Evolutionary conservation across 2,888 invertebrate genomes (phyloP), one percentile per base, ranked within the genome.

Genomic region (Atethmia centrago): DNA sequence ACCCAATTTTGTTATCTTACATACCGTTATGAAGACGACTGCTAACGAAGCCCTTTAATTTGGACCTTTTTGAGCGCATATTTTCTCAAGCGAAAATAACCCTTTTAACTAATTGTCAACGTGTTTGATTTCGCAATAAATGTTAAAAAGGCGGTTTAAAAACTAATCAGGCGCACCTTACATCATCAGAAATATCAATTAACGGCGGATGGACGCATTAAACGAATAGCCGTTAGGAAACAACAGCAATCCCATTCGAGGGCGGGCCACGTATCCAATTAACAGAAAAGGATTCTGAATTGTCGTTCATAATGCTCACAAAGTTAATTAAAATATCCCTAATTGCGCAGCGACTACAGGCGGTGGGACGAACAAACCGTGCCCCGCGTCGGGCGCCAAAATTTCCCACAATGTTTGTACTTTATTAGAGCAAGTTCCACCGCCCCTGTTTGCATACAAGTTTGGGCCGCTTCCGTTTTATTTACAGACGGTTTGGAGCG

Each of bases 321-420:
- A 92, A 94, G 93, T 94, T 94, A 94, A 95, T 95, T 93, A 93
- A 94, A 94, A 93, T 93, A 91, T 92, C 90, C 90, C 88, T 92
- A 93, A 93, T 92, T 91, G 92, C 87, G 88, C 85, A 84, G 86
- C 84, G 88, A 88, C 89, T 87, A 85, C 87, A 84, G 68, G 61
- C 70, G 67, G 67, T 79, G 78, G 79, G 79, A 85, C 65, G 78
- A 82, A 79, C 86, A 83, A 85, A 83, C 79, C 79, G 66, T 71
- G 79, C 61, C 79, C 86, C 86, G 73, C 67, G 85, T 85, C 87
- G 88, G 88, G 88, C 87, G 90, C 89, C 89, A 89, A 83, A 79
- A 77, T 85, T 80, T 84, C 84, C 92, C 93, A 88, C 94, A 93
- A 90, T 95, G 94, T 95, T 95, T 95, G 94, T 90, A 90, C 92